Base-by-base conservation (phyloP, 2,113 vertebrate genomes). In the Cyanoramphus novaezelandiae region DNA sequence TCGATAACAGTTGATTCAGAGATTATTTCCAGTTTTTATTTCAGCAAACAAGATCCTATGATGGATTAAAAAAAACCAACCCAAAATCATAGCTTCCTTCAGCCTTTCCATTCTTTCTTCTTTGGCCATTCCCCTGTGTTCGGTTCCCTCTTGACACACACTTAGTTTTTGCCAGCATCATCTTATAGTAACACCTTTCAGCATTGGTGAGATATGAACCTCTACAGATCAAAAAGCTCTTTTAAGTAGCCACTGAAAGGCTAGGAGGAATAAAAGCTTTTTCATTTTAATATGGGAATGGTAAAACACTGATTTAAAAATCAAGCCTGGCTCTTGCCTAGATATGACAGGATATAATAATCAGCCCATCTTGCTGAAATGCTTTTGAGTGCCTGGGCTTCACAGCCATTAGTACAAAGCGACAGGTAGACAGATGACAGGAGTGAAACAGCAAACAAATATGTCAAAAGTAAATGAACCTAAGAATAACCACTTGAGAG, bases 381-480 rank as follows among this genome's bases (percentile, higher is more conserved):
- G 92, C 78, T 95, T 76, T 18, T 41, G 60, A 95, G 70, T 94
- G 96, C 92, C 95, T 86, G 97, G 90, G 95, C 92, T 96, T 95
- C 50, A 9, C 72, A 69, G 96, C 88, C 96, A 44, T 94, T 94
- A 91, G 46, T 62, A 52, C 68, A 44, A 37, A 96, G 82, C 24
- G 44, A 59, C 82, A 64, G 70, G 49, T 64, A 96, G 97, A 91
- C 46, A 86, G 81, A 82, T 53, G 12, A 81, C 72, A 65, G 82
- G 46, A 59, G 92, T 68, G 76, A 88, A 96, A 90, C 69, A 95
- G 93, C 96, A 94, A 97, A 96, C 95, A 97, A 97, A 97, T 91
- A 92, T 90, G 95, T 97, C 97, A 96, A 69, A 76, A 96, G 95
- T 28, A 97, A 97, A 97, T 93, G 97, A 98, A 95, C 97, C 97